phyloP scores from a whole-genome alignment of 1,140 invertebrate genomes.

The Neotoxoptera formosana region DNA sequence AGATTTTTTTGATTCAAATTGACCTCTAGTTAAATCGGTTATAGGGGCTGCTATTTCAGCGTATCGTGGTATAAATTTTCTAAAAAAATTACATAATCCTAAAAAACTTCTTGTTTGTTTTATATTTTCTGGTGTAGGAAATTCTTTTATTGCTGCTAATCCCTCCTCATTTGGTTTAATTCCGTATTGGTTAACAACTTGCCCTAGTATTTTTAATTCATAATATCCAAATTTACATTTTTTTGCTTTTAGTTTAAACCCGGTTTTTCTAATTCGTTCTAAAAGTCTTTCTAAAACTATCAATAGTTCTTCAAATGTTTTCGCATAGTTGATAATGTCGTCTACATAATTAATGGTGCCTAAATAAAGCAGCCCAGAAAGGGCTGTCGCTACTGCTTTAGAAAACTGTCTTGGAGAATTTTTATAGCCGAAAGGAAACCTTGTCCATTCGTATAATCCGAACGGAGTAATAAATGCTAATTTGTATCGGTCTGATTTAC shows the following conservation, averaged over 20 bases:
- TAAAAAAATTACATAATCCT: background rate
- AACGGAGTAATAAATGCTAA: background rate
- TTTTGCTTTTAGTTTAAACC: background rate
- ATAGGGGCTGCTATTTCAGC: background rate
- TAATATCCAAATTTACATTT: slow-evolving; percentile 6
- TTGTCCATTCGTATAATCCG: background rate
- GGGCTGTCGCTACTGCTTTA: background rate
- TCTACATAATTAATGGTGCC: background rate
- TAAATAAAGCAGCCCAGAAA: background rate
- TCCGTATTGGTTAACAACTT: background rate
- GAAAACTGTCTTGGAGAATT: background rate
- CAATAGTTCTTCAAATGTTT: background rate
- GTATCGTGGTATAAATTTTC: background rate
- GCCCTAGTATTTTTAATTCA: background rate
- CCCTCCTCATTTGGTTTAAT: background rate
- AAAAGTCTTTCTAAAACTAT: background rate
- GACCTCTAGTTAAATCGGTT: background rate
- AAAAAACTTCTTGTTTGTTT: background rate
- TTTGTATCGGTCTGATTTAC: background rate
- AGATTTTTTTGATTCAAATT: background rate
- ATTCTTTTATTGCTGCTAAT: background rate
- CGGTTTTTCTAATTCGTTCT: background rate
- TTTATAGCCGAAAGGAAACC: background rate
- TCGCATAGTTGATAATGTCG: background rate
- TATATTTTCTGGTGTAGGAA: background rate